Conservation (phyloP, 2,113 vertebrate species). For the Crotophaga sulcirostris region DNA sequence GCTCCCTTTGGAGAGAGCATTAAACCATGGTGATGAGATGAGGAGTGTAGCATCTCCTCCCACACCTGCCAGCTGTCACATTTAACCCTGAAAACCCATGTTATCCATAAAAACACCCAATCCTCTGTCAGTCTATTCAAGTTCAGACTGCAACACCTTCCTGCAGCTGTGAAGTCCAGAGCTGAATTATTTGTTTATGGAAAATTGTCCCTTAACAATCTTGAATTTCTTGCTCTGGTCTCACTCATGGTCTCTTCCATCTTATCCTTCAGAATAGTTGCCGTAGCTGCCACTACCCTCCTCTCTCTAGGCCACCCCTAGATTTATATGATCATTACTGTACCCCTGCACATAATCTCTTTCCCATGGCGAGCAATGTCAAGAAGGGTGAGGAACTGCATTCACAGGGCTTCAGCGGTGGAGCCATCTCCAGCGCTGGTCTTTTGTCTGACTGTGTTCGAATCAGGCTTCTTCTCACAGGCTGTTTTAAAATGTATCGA, state of each 20-base stretch:
- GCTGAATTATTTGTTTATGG: background rate
- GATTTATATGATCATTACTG: rapidly evolving
- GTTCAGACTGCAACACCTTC: background rate
- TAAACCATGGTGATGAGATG: background rate
- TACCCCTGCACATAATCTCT: background rate
- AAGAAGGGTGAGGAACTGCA: rapidly evolving
- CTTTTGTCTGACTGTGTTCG: background rate
- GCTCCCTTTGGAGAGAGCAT: background rate
- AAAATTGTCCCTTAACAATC: background rate
- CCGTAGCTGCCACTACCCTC: rapidly evolving
- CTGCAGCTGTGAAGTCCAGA: background rate
- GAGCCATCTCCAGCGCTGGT: background rate
- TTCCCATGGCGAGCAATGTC: rapidly evolving
- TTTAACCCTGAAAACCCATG: background rate
- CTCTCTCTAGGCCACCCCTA: background rate
- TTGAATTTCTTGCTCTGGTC: background rate
- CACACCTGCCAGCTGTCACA: rapidly evolving
- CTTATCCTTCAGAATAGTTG: background rate
- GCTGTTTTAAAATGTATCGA: conserved; percentile 7
- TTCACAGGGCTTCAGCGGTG: rapidly evolving
- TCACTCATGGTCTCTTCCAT: background rate
- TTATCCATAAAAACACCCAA: background rate
- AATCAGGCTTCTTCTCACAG: background rate
- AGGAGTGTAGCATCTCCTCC: background rate
- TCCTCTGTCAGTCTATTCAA: background rate